Base-by-base conservation (phyloP, 2,888 invertebrate species). In the Athripsodes cinereus region DNA sequence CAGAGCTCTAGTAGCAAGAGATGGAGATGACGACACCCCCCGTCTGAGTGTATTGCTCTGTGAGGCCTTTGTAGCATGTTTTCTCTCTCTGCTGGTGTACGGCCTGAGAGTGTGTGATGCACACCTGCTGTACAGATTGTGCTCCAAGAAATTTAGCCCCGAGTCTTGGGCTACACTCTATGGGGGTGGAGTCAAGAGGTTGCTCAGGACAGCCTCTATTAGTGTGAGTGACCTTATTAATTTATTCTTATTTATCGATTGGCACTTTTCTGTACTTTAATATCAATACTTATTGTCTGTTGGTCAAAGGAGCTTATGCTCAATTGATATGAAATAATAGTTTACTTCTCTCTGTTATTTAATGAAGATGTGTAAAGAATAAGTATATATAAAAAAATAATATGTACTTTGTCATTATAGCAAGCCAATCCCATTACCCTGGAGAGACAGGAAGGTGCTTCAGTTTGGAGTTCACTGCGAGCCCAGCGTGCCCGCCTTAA, bases 21-120 rank as follows among this genome's bases (percentile, higher is more conserved):
- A 97, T 66, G 93, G 95, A 65, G 98, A 99, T 69, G 90, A 90
- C 66, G 92, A 93, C 68, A 88, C 94, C 1, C 98, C 98, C 0
- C 88, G 92, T 62, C 78, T 99, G 52, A 91, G 92, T 65, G 89
- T 97, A 21, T 78, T 99, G 10, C 79, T 99, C 19, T 89, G 92
- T 56, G 98, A 99, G 73, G 87, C 95, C 0, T 95, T 96, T 73
- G 87, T 95, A 19, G 92, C 96, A 0, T 93, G 97, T 5, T 97
- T 90, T 72, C 83, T 95, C 72, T 93, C 96, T 26, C 76, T 99
- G 47, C 82, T 98, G 62, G 88, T 96, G 60, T 96, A 97, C 75
- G 96, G 96, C 2, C 72, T 98, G 53, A 88, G 93, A 18, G 92
- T 94, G 2, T 90, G 95, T 67, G 98, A 99, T 75, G 90, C 96